Conservation (phyloP, 2,113 vertebrate species). For the Rhinolophus sinicus region DNA sequence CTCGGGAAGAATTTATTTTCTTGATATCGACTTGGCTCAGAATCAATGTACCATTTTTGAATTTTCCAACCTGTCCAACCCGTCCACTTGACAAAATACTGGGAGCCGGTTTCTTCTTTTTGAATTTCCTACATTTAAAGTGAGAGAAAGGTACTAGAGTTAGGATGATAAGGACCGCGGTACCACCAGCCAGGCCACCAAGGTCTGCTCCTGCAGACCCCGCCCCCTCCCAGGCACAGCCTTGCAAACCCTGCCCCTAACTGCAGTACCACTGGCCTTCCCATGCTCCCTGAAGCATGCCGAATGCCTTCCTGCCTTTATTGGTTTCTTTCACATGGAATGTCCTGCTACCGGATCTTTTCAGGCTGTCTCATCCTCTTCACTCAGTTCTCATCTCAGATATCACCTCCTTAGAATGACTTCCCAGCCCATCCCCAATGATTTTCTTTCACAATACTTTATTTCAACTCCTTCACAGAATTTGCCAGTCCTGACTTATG, state of each 20-base stretch:
- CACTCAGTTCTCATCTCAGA: not conserved
- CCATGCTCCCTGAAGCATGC: not conserved
- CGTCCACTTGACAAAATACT: slow-evolving; percentile 87
- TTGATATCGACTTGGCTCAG: slow-evolving; percentile 92
- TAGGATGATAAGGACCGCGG: not conserved
- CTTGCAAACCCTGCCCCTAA: not conserved
- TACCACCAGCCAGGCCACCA: not conserved
- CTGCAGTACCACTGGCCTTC: not conserved
- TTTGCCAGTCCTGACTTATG: not conserved
- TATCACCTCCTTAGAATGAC: not conserved
- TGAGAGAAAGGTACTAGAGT: not conserved
- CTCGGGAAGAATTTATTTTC: slow-evolving; percentile 91
- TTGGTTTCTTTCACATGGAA: not conserved
- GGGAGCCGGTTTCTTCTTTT: slow-evolving; percentile 85
- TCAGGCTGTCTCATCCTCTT: not conserved
- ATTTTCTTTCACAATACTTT: not conserved
- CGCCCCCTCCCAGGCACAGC: too few species aligned
- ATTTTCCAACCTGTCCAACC: slow-evolving; percentile 93
- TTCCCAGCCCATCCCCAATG: not conserved
- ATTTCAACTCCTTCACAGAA: not conserved
- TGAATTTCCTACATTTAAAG: slow-evolving; percentile 83
- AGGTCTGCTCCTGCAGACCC: not conserved
- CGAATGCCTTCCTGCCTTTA: not conserved
- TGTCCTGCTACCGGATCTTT: not conserved
- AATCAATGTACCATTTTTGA: slow-evolving; percentile 94